phyloP scores from a whole-genome alignment of 2,888 invertebrate genomes.

The Schizotus pectinicornis region DNA sequence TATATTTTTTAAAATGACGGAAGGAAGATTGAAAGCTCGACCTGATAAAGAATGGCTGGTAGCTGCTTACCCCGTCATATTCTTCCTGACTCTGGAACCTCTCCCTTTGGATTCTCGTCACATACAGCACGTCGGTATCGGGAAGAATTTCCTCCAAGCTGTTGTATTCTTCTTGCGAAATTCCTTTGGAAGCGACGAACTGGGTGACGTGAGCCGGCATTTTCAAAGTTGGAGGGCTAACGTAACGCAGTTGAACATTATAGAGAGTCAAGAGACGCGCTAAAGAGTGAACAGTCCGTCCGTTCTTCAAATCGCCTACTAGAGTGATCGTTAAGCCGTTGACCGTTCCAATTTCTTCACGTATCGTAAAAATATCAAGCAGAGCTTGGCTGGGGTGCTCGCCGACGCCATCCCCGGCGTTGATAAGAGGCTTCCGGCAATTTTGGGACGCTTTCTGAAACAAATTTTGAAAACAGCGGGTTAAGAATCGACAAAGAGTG shows the following conservation, averaged over 20 bases:
- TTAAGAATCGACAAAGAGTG: conserved; percentile 7
- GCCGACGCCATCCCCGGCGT: conserved; percentile 97
- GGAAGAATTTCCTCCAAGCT: conserved; percentile 85
- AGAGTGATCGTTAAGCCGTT: conserved; percentile 96
- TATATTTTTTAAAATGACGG: no score
- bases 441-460: conserved; percentile 79
- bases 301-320: conserved; percentile 98
- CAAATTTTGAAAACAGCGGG: conserved; percentile 12
- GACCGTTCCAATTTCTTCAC: conserved; percentile 98
- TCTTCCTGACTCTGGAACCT: conserved; percentile 83
- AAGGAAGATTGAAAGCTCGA: no score
- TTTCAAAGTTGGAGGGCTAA: conserved; percentile 82
- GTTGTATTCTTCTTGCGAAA: conserved; percentile 75
- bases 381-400: conserved; percentile 98
- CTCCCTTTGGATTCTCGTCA: conserved; percentile 97
- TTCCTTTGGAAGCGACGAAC: conserved; percentile 79
- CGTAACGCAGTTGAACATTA: conserved; percentile 90
- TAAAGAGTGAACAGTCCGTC: conserved; percentile 96
- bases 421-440: conserved; percentile 90
- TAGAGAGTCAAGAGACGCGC: conserved; percentile 93
- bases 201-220: conserved; percentile 91
- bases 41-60: not conserved
- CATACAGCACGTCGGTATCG: conserved; percentile 96
- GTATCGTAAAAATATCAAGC: conserved; percentile 95
- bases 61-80: conserved; percentile 76